phyloP scores from a whole-genome alignment of 37 sponge, comb jelly and placozoan genomes.

The Aplysina aerophoba region DNA sequence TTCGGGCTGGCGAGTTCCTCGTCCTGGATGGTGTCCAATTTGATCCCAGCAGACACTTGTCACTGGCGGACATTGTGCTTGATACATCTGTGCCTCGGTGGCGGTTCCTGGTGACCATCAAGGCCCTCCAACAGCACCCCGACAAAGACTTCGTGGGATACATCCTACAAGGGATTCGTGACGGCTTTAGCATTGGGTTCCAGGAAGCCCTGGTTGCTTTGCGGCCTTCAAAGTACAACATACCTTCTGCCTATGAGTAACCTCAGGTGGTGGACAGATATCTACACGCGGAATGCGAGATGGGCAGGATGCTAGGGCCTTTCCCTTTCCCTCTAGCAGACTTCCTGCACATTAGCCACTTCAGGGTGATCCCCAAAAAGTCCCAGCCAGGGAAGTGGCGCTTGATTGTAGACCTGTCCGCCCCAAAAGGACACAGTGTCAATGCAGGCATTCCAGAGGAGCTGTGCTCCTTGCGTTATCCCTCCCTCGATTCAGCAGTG shows the following conservation, averaged over 20 bases:
- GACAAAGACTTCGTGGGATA: not conserved
- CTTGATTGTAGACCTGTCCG: slow-evolving; percentile 35
- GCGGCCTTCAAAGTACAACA: too few relatives aligned
- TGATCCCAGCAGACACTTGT: too few relatives aligned
- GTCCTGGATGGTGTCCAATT: too few relatives aligned
- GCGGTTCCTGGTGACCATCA: too few relatives aligned
- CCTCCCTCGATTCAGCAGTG: slow-evolving; percentile 39
- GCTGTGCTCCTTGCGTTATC: slow-evolving; percentile 15
- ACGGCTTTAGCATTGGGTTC: too few relatives aligned
- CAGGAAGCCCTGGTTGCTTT: too few relatives aligned
- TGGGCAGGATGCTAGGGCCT: slow-evolving; percentile 7
- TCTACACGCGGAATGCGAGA: not conserved
- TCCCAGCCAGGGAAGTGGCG: slow-evolving; percentile 38
- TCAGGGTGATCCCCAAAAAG: slow-evolving; percentile 35
- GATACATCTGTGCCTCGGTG: too few relatives aligned
- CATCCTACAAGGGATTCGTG: too few relatives aligned
- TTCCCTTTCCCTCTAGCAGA: not conserved
- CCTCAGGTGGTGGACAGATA: slow-evolving; percentile 5
- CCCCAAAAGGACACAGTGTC: slow-evolving; percentile 15
- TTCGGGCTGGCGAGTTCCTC: too few relatives aligned
- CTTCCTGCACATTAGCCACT: slow-evolving; percentile 15
- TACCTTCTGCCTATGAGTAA: slow-evolving; percentile 14
- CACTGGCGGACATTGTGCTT: too few relatives aligned
- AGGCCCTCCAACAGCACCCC: not conserved
- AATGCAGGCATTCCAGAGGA: slow-evolving; percentile 29